Conservation (phyloP, 2,113 vertebrate species). For the Arenaria interpres region DNA sequence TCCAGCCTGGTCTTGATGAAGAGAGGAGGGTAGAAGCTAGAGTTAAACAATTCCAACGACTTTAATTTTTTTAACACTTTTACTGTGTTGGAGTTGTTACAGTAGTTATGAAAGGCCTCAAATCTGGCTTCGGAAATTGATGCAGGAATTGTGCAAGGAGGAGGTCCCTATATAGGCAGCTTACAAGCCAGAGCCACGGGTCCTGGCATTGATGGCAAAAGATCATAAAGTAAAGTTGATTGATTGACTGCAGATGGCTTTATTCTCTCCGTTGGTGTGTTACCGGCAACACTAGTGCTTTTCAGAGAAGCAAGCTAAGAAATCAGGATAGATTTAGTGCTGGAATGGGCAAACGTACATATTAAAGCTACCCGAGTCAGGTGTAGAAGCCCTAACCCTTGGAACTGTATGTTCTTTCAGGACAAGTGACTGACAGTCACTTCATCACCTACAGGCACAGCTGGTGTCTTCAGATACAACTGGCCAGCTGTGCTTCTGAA, state of each 20-base stretch:
- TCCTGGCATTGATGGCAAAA: neutral
- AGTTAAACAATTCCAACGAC: neutral
- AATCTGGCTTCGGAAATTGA: neutral
- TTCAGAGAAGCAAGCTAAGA: neutral
- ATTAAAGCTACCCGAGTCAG: neutral
- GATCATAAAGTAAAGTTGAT: neutral
- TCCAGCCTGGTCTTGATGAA: too few species aligned
- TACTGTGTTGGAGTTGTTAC: neutral
- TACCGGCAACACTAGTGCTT: neutral
- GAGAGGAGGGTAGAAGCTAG: neutral
- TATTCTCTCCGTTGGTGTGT: neutral
- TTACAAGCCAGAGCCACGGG: neutral
- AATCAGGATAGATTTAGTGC: neutral
- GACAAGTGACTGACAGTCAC: accelerated
- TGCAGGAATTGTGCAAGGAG: neutral
- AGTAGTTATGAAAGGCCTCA: neutral
- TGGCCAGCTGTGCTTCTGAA: neutral
- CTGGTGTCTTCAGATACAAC: neutral
- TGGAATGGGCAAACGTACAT: neutral
- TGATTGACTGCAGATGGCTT: neutral
- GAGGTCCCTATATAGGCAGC: neutral
- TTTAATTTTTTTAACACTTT: neutral
- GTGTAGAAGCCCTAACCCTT: neutral
- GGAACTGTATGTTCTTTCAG: neutral
- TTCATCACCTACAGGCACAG: neutral